Percentiles rank a stretch among this genome's conserved stretches.
These are phyloP conservation scores for Dynastes maya DNA, from an alignment of 2,888 invertebrate species.

Conservation along the genomic window DNA sequence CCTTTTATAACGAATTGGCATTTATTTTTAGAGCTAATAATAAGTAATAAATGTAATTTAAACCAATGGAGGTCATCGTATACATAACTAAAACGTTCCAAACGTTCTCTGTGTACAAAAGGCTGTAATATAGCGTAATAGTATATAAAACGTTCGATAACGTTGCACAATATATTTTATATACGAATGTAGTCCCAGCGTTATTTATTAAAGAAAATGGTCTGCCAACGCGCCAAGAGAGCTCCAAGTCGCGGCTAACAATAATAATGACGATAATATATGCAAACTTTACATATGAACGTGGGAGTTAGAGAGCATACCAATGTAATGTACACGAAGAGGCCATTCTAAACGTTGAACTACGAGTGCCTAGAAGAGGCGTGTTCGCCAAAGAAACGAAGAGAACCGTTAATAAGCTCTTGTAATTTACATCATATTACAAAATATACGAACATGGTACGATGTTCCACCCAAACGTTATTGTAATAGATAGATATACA, in stretches of 20 bases:
- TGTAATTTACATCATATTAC: slow-evolving; percentile 58
- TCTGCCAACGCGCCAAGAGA: slow-evolving; percentile 18
- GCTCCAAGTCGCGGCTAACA: slow-evolving; percentile 6
- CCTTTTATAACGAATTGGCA: background rate
- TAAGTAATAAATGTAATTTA: background rate
- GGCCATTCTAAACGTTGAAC: slow-evolving; percentile 24
- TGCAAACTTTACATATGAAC: slow-evolving; percentile 42
- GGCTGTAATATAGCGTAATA: background rate
- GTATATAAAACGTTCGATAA: slow-evolving; percentile 23
- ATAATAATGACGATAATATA: slow-evolving; percentile 44
- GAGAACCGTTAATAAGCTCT: slow-evolving; percentile 43
- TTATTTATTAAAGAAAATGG: slow-evolving; percentile 41
- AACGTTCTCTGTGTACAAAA: background rate
- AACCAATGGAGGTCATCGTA: background rate
- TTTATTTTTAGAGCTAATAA: background rate
- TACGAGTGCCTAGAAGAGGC: slow-evolving; percentile 31
- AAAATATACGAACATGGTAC: slow-evolving; percentile 85
- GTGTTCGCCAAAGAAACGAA: slow-evolving; percentile 26
- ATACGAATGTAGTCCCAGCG: slow-evolving; percentile 9
- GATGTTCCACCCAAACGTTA: slow-evolving; percentile 14
- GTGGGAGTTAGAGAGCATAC: slow-evolving; percentile 47
- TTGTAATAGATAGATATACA: slow-evolving; percentile 28
- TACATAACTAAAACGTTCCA: background rate
- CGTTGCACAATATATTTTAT: slow-evolving; percentile 41
- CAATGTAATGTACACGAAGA: slow-evolving; percentile 34